phyloP scores from a whole-genome alignment of 2,797 vertebrate genomes.

The Coilia nasus region DNA sequence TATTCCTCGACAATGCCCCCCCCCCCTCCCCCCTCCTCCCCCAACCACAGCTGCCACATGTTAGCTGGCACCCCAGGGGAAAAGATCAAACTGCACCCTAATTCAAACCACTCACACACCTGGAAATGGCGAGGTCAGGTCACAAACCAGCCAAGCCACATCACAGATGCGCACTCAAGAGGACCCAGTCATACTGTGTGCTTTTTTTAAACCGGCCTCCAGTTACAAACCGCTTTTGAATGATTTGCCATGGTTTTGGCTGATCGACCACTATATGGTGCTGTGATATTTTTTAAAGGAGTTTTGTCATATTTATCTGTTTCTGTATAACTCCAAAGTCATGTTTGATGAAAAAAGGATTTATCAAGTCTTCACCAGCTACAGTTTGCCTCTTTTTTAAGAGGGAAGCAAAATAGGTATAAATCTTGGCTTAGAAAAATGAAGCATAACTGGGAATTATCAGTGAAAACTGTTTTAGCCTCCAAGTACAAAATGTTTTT shows the following conservation, averaged over 20 bases:
- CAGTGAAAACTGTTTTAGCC: neutral
- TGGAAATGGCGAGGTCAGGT: conserved; percentile 1
- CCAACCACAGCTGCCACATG: neutral
- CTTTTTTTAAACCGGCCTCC: neutral
- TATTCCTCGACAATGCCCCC: neutral
- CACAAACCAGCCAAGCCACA: neutral
- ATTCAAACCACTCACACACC: conserved; percentile 4
- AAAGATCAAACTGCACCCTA: conserved; percentile 1
- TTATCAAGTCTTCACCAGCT: neutral
- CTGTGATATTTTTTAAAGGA: conserved; percentile 15
- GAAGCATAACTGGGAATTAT: neutral
- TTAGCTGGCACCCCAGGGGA: neutral
- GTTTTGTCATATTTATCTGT: neutral
- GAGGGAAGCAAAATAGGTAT: neutral
- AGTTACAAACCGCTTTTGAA: neutral
- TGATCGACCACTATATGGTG: conserved; percentile 6
- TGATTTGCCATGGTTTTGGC: neutral
- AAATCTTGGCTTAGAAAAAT: neutral
- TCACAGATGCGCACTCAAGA: conserved; percentile 4
- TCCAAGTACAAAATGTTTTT: neutral
- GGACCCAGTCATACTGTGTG: neutral
- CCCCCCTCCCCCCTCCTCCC: neutral
- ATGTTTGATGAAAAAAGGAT: neutral
- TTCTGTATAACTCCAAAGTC: neutral
- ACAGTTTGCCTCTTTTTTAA: neutral